Evolutionary conservation across 2,113 vertebrate species (phyloP), one percentile per base, ranked within the genome.

Genomic region (Neodontobutis hainanensis): DNA sequence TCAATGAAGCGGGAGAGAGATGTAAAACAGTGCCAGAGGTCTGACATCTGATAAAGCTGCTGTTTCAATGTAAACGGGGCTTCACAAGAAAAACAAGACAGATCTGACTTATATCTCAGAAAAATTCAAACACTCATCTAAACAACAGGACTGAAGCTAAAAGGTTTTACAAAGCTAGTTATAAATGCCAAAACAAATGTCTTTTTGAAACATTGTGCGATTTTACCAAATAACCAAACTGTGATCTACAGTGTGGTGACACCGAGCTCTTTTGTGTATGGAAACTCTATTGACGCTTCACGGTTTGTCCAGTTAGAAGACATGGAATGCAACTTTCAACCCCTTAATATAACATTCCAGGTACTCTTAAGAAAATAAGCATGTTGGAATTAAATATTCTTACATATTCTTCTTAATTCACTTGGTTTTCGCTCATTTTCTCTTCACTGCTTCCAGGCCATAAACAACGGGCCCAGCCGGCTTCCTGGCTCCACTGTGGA

Each of bases 381-480:
- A 27, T 27, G 19, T 27, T 27, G 19, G 19, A 27, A 27, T 27
- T 69, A 8, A 36, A 4, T 32, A 16, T 52, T 56, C 56, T 12
- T n/a, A 58, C 2, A 27, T 16, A 2, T 38, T 36, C n/a, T 27
- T 16, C 0, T 63, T 9, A 36, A 44, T 69, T 34, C 9, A n/a
- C 68, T 55, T 66, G 12, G 52, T 32, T 50, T 36, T n/a, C 38
- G 67, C 63, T 51, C 16, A 71, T 34, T 7, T 16, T 58, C 32
- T 69, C 46, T 76, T 32, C 66, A 83, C 51, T 85, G 63, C 11
- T 82, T 87, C 42, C 64, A 99, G 97, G 94, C 97, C 80, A 97
- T 98, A 80, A 99, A 99, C 89, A 94, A 95, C 60, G 97, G 97
- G n/a, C 97, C 97, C 56, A 99, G 97, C 89, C 92, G 94, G 63